phyloP scores from a whole-genome alignment of 2,888 invertebrate species.

The Vanessa cardui region DNA sequence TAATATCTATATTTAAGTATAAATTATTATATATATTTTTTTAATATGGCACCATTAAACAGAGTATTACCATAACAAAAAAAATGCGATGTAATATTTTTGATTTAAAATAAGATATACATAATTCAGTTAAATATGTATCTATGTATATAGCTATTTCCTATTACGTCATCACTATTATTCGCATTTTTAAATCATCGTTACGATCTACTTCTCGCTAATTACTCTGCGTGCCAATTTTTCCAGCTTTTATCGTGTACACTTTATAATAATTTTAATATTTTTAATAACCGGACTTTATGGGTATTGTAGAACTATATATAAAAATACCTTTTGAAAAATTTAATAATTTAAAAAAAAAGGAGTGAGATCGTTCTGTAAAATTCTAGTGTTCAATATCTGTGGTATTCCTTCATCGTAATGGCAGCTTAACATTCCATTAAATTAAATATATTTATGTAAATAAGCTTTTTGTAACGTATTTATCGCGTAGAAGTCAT shows the following conservation, averaged over 20 bases:
- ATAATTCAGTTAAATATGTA: not conserved
- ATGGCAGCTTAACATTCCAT: constrained; percentile 59
- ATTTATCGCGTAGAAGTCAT: constrained; percentile 33
- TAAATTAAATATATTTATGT: constrained; percentile 37
- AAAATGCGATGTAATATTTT: not conserved
- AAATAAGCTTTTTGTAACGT: constrained; percentile 32
- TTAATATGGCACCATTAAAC: not conserved
- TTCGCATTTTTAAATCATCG: not conserved
- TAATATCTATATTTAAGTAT: not conserved
- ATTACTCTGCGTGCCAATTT: constrained; percentile 75
- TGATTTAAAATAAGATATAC: not conserved
- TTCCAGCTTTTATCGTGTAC: constrained; percentile 44
- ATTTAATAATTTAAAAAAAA: not conserved
- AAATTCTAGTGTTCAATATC: constrained; percentile 62
- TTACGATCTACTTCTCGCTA: constrained; percentile 47
- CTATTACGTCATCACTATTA: not conserved
- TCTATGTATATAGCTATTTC: not conserved
- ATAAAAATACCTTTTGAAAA: not conserved
- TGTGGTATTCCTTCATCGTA: constrained; percentile 57
- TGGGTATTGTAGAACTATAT: not conserved
- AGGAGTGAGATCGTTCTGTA: constrained; percentile 21
- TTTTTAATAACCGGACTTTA: constrained; percentile 1
- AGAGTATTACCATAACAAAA: not conserved
- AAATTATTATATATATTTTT: not conserved
- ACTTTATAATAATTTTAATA: constrained; percentile 16